Evolutionary conservation across 2,888 invertebrate species (phyloP).

Genomic region (Phyllotreta cruciferae): DNA sequence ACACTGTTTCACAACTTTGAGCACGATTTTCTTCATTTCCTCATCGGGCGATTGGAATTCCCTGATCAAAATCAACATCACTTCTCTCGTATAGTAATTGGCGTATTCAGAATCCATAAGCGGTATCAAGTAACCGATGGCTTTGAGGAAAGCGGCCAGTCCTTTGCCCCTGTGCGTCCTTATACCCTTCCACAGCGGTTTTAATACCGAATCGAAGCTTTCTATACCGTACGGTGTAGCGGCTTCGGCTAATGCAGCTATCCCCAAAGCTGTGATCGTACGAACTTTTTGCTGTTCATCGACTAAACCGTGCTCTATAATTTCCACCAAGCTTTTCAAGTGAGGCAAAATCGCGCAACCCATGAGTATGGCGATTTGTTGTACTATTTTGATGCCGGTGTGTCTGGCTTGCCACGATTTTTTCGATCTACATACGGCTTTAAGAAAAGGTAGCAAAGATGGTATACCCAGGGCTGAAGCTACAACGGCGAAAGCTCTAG

Average conservation of each 20-base stretch:
- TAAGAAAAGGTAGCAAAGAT: conserved; percentile 94
- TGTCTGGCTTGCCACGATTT: conserved; percentile 99
- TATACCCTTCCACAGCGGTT: conserved; percentile 99
- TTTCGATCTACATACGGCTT: conserved; percentile 98
- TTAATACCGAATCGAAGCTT: conserved; percentile 98
- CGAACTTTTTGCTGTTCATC: conserved; percentile 99
- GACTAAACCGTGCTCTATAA: conserved; percentile 97
- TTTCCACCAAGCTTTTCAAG: conserved; percentile 96
- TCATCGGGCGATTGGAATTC: conserved; percentile 99
- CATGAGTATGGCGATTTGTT: conserved; percentile 99
- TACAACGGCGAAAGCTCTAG: conserved; percentile 99
- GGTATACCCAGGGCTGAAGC: conserved; percentile 99
- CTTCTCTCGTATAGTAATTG: conserved; percentile 99
- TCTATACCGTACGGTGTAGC: conserved; percentile 99
- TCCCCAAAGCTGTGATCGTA: conserved; percentile 95
- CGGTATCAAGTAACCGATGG: conserved; percentile 98
- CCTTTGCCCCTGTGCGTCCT: conserved; percentile 90
- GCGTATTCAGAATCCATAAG: conserved; percentile 99
- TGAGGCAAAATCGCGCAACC: conserved; percentile 99
- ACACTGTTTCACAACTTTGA: conserved; percentile 99
- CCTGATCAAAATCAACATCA: conserved; percentile 97
- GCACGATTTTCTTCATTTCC: conserved; percentile 99
- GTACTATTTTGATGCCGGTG: conserved; percentile 99
- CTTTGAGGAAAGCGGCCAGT: conserved; percentile 98
- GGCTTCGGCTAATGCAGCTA: conserved; percentile 98